Evolutionary conservation across 2,888 invertebrate genomes (phyloP).

Genomic region (Amphimallon solstitiale): DNA sequence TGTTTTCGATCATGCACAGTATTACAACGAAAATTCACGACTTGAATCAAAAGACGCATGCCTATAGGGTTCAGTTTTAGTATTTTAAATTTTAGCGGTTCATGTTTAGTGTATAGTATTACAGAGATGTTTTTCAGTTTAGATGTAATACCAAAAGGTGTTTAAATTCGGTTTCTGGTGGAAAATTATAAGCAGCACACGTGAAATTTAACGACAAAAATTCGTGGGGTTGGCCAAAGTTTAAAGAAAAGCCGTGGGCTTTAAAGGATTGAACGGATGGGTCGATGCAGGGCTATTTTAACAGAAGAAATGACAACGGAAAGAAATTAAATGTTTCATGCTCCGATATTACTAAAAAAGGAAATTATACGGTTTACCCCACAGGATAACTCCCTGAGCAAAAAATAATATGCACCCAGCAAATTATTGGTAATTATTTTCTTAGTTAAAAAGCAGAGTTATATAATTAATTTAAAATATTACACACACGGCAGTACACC

Average conservation of each 20-base stretch:
- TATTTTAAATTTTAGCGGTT: slow-evolving; percentile 56
- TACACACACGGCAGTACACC: slow-evolving; percentile 61
- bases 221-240: slow-evolving; percentile 8
- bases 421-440: slow-evolving; percentile 45
- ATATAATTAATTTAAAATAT: slow-evolving; percentile 56
- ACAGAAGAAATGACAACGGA: not conserved
- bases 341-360: not conserved
- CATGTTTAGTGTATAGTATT: slow-evolving; percentile 60
- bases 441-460: slow-evolving; percentile 52
- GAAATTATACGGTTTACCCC: not conserved
- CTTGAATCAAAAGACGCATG: slow-evolving; percentile 12
- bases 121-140: slow-evolving; percentile 57
- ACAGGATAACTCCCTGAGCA: slow-evolving; percentile 24
- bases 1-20: slow-evolving; percentile 7
- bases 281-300: slow-evolving; percentile 26
- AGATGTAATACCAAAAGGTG: slow-evolving; percentile 48
- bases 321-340: slow-evolving; percentile 25
- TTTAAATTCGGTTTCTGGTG: slow-evolving; percentile 45
- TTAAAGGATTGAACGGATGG: slow-evolving; percentile 13
- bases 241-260: slow-evolving; percentile 18
- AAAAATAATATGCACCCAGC: slow-evolving; percentile 45
- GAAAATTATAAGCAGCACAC: slow-evolving; percentile 39
- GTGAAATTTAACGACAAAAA: slow-evolving; percentile 26
- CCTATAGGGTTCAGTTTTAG: slow-evolving; percentile 53
- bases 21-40: not conserved